These are phyloP conservation scores for Tenthredo amoena DNA, from an alignment of 2,888 invertebrate genomes.

Conservation along the genomic window DNA sequence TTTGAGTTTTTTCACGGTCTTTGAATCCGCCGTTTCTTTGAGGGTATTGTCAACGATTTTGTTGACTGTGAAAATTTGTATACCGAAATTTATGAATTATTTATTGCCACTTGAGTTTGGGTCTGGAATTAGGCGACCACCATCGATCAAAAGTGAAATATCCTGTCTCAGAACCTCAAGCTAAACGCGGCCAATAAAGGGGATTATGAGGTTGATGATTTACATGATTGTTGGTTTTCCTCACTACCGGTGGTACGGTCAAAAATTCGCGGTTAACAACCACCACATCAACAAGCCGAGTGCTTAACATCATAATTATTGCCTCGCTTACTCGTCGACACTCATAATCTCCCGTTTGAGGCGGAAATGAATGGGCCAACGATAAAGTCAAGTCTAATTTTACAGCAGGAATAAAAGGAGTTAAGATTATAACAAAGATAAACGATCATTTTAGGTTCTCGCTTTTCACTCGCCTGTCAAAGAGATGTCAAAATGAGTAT, in stretches of 20 bases:
- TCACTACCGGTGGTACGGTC: neutral
- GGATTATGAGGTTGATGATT: slow-evolving; percentile 22
- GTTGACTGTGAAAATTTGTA: neutral
- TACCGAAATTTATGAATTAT: neutral
- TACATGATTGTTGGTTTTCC: neutral
- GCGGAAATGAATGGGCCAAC: slow-evolving; percentile 17
- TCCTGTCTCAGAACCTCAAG: neutral
- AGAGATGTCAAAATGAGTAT: neutral
- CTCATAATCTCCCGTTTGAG: neutral
- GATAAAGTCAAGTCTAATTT: slow-evolving; percentile 21
- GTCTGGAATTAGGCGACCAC: neutral
- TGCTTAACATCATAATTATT: slow-evolving; percentile 11
- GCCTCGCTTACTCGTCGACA: neutral
- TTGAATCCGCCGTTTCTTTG: neutral
- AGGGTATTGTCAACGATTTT: neutral
- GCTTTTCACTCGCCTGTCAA: neutral
- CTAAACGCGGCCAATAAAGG: neutral
- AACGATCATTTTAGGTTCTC: neutral
- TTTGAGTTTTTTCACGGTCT: neutral
- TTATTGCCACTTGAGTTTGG: neutral
- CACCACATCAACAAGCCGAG: neutral
- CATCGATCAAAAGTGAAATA: slow-evolving; percentile 24
- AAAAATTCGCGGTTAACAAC: slow-evolving; percentile 2
- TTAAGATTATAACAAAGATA: neutral
- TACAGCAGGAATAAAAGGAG: neutral